These are phyloP conservation scores for Petrophora chlorosata DNA, from an alignment of 2,888 invertebrate genomes.

Conservation along the genomic window DNA sequence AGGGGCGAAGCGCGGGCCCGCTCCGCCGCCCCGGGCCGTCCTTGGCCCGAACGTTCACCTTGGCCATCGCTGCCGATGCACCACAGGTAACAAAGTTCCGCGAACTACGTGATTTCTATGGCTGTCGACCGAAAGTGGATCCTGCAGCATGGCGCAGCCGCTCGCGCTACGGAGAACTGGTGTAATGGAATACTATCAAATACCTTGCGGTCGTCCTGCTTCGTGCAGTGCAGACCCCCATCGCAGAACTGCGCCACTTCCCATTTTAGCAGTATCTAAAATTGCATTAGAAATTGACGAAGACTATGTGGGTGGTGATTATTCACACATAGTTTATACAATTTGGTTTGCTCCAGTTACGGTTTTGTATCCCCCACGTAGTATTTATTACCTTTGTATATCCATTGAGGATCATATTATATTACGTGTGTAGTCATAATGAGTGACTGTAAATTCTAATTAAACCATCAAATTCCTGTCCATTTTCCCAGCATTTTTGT, in stretches of 20 bases:
- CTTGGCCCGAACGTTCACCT: slow-evolving; percentile 83
- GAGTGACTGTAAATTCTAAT: no score
- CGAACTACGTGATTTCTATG: slow-evolving; percentile 83
- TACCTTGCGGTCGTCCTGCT: slow-evolving; percentile 9
- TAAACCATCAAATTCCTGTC: neutral
- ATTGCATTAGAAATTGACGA: slow-evolving; percentile 40
- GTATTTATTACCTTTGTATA: slow-evolving; percentile 52
- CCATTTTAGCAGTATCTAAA: slow-evolving; percentile 59
- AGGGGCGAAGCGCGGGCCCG: slow-evolving; percentile 55
- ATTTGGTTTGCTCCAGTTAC: slow-evolving; percentile 34
- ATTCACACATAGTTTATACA: slow-evolving; percentile 4
- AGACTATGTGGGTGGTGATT: slow-evolving; percentile 72
- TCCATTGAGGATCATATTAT: no score
- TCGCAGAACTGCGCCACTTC: slow-evolving; percentile 42
- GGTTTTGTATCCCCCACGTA: slow-evolving; percentile 54
- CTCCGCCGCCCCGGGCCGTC: slow-evolving; percentile 76
- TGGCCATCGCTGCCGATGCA: slow-evolving; percentile 77
- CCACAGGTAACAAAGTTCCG: slow-evolving; percentile 83
- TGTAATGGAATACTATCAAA: slow-evolving; percentile 29
- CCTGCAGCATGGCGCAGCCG: slow-evolving; percentile 54
- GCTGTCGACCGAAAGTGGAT: slow-evolving; percentile 78
- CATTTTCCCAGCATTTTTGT: neutral
- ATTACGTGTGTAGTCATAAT: no score
- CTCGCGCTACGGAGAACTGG: slow-evolving; percentile 23
- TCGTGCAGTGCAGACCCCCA: slow-evolving; percentile 35